Conservation (phyloP, 2,888 invertebrate genomes). For the Druceiella hillmani region DNA sequence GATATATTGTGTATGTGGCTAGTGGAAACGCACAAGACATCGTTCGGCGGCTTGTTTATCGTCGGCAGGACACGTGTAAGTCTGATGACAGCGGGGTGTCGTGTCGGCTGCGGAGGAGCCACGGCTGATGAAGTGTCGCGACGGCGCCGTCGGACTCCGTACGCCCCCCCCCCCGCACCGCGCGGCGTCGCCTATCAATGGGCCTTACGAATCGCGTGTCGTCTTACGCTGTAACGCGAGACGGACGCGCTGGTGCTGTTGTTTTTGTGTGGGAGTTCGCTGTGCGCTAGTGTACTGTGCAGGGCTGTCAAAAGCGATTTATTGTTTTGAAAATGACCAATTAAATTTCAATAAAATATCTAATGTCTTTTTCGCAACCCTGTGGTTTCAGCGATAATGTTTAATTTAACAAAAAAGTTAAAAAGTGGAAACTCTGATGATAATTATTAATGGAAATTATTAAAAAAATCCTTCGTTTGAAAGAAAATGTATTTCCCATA, state of each 20-base stretch:
- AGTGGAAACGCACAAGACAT: not conserved
- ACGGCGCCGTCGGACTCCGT: not conserved
- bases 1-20: no score
- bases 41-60: not conserved
- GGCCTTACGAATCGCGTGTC: slow-evolving; percentile 9
- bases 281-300: slow-evolving; percentile 11
- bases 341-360: no score
- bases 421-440: no score
- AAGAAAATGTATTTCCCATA: no score
- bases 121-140: not conserved
- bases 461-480: no score
- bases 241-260: slow-evolving; percentile 13
- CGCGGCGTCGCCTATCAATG: not conserved
- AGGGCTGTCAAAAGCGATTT: no score
- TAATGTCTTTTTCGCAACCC: no score
- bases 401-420: no score
- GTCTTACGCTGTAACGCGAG: slow-evolving; percentile 17
- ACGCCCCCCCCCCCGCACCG: not conserved
- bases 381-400: no score
- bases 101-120: not conserved
- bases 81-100: not conserved
- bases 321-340: no score
- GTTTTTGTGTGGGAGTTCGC: slow-evolving; percentile 18
- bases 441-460: no score
- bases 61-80: not conserved